Evolutionary conservation across 2,797 vertebrate species (phyloP).

Genomic region (Erethizon dorsatum): DNA sequence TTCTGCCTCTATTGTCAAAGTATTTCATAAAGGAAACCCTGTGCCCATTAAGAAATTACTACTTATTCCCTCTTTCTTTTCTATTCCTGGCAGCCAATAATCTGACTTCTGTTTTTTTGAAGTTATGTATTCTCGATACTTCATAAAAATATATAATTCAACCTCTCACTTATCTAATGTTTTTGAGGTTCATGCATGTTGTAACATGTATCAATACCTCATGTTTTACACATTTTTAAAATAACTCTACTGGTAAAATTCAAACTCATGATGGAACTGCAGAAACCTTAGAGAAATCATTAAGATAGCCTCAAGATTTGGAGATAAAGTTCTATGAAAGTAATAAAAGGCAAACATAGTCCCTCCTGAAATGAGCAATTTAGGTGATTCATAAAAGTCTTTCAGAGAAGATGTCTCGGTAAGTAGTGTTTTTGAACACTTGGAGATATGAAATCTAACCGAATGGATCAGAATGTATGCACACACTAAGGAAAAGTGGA

Average conservation of each 20-base stretch:
- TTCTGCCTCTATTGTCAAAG: not conserved
- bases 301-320: not conserved
- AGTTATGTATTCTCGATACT: not conserved
- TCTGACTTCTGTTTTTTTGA: not conserved
- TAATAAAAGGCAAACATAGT: not conserved
- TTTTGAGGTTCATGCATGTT: not conserved
- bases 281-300: constrained; percentile 30
- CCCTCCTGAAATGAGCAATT: not conserved
- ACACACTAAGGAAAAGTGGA: not conserved
- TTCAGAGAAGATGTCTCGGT: not conserved
- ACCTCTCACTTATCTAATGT: not conserved
- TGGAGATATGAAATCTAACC: not conserved
- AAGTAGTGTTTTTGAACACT: not conserved
- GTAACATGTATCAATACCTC: not conserved
- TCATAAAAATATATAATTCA: not conserved
- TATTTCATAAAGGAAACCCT: not conserved
- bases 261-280: not conserved
- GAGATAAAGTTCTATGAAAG: not conserved
- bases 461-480: constrained; percentile 2
- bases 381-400: not conserved
- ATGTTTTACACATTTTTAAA: not conserved
- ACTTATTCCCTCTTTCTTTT: not conserved
- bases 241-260: constrained; percentile 11
- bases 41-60: not conserved
- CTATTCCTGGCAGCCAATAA: not conserved